Evolutionary conservation across 1,140 invertebrate genomes (phyloP), one percentile per base, ranked within the genome.

Genomic region (Berghia stephanieae): DNA sequence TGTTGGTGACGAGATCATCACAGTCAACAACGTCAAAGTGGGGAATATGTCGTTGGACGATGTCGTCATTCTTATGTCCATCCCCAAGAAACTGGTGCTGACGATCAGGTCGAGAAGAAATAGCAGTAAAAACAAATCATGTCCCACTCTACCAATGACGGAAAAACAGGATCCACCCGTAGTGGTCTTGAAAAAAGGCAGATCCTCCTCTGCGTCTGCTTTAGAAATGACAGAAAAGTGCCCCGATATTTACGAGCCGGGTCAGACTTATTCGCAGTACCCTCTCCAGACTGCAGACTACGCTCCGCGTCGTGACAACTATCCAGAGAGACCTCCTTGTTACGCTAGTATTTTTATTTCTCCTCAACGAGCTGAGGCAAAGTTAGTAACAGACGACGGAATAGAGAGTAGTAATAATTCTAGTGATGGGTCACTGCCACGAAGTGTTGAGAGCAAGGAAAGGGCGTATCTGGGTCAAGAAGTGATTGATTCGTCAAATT

Each of bases 11-110:
- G 98, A 99, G 91, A 99, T 99, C 86, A 90, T 99, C 80, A 96
- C 96, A 5, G 96, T 99, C 44, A 99, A 99, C 91, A 92, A 98
- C 85, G 97, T 99, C 67, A 96, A 99, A 86, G 97, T 99, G 80
- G 95, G 95, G 74, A 94, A 95, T 84, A 99, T 99, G 97, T 97
- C 95, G 81, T 91, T 99, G 80, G 98, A 99, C 89, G 98, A 99
- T 89, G 97, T 99, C 52, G 98, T 99, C 71, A 98, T 99, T 83
- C 96, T 99, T 83, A 99, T 99, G 96, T 98, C 96, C 82, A 99
- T 99, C 90, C 98, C 98, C 0, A 92, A 97, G 84, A 93, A 98
- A 82, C 92, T 99, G 82, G 93, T 99, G 34, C 92, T 99, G 69
- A 96, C 96, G 78, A 98, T 96, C 60, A 92, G 96, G 79, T 87